Conservation (phyloP, 2,888 invertebrate species). For the Eumacrocentrus americanus region DNA sequence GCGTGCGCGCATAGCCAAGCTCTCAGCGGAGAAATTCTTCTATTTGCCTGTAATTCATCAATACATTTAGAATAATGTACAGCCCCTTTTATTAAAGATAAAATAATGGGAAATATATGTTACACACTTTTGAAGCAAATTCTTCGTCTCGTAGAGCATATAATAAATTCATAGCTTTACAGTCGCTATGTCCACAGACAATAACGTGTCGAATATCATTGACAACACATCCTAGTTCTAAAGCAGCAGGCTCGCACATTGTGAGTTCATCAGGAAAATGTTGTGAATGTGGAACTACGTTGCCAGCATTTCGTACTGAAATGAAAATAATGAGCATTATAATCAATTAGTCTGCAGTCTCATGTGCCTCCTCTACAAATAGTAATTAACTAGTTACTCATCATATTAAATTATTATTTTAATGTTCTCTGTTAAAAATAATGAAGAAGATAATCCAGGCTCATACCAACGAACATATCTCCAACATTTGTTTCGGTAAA, state of each 20-base stretch:
- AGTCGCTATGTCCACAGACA: slow-evolving; percentile 97
- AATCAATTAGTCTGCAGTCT: neutral
- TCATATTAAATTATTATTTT: neutral
- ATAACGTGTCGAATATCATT: slow-evolving; percentile 91
- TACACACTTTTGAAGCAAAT: slow-evolving; percentile 71
- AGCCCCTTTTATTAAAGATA: too few species aligned
- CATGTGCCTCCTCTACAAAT: neutral
- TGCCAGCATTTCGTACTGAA: slow-evolving; percentile 94
- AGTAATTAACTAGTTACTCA: neutral
- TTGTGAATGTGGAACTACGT: slow-evolving; percentile 90
- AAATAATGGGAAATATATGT: too few species aligned
- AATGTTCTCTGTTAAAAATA: slow-evolving; percentile 2
- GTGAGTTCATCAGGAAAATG: slow-evolving; percentile 86
- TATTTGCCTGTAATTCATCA: slow-evolving; percentile 72
- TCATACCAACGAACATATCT: slow-evolving; percentile 93
- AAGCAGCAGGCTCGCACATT: slow-evolving; percentile 93
- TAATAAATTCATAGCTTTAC: slow-evolving; percentile 95
- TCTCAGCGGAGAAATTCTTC: slow-evolving; percentile 84
- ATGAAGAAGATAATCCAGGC: slow-evolving; percentile 6
- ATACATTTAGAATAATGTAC: too few species aligned
- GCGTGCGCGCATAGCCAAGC: slow-evolving; percentile 93
- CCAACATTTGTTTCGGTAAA: slow-evolving; percentile 96
- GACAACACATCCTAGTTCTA: slow-evolving; percentile 92
- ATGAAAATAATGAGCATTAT: too few species aligned
- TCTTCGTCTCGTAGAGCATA: slow-evolving; percentile 81